Base-by-base conservation (phyloP, 2,888 invertebrate genomes). In the Oligia fasciuncula region DNA sequence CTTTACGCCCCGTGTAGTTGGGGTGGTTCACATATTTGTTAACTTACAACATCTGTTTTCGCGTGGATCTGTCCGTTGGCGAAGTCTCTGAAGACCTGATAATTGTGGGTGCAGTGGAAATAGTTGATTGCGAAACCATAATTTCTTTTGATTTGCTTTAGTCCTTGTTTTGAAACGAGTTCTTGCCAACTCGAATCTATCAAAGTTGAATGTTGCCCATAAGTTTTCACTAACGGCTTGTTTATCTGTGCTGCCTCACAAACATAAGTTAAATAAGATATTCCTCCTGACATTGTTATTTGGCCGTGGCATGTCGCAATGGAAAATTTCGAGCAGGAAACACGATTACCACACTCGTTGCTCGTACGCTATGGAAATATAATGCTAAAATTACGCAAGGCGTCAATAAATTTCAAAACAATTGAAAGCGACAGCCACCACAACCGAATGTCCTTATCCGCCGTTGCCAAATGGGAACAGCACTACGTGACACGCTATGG, bases 381-480 rank as follows among this genome's bases (percentile, higher is more conserved):
- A 84, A 76, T 73, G 71, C 69, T n/a, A 68, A 70, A 78, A 80
- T 88, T 90, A 74, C 87, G 84, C 75, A 87, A 86, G 76, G 77
- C 73, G 84, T 77, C 86, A 87, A 89, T 87, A 83, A 83, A 89
- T 90, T 88, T 89, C 85, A 87, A 89, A 87, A 90, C 88, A 90
- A 89, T 90, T 86, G 90, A 90, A 90, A 88, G 85, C 86, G 83
- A 79, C 86, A 88, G 68, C 81, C 80, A 82, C 80, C 78, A 86
- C 86, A 85, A 82, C 86, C 80, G 88, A 90, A 89, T 88, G 86
- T 89, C 89, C 89, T 87, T 89, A 88, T 88, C 82, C 75, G 83
- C 72, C 86, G 83, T 87, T 89, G 90, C 88, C 90, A 90, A 91
- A 90, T 89, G 89, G 84, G 85, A 85, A 85, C 85, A 82, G 54